Base-by-base conservation (phyloP, 2,797 vertebrate species). In the Nannoperca australis region DNA sequence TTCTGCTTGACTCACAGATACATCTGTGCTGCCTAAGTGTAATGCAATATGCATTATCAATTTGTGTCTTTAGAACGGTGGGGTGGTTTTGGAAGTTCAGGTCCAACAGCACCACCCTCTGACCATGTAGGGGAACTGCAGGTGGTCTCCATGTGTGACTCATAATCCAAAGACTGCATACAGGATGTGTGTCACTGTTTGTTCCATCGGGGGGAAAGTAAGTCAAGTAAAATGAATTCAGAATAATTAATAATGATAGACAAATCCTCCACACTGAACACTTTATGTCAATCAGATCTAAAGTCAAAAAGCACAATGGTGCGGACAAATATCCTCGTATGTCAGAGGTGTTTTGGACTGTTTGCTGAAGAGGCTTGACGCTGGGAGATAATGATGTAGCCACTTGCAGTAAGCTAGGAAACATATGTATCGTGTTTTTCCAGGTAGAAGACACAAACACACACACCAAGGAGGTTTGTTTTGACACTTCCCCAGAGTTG, bases 91-190 rank as follows among this genome's bases (percentile, higher is more conserved):
- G 5, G 32, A 42, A 73, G 91, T n/a, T 30, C 70, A 92, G 89
- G 90, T 86, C 27, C 91, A 91, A 94, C 91, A 94, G 92, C 86
- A 71, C 90, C 93, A 90, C 92, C 70, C 64, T 62, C 88, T 92
- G 93, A 50, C 40, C 53, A 0, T 4, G 0, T 0, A 2, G 2
- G 0, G 9, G 27, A 50, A 80, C 80, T 82, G 59, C 81, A 83
- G 4, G n/a, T 22, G 22, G 49, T 6, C 40, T 47, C 20, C 22
- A 11, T 10, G 63, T 13, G 38, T 84, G 78, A 84, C 68, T 89
- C 79, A 80, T 54, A 65, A 62, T 60, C 24, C 34, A 69, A 70
- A 85, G 60, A 20, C 62, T 82, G 76, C 73, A 81, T 62, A 44
- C 20, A 64, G 38, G 30, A 66, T 53, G 51, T 76, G 75, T 56